Evolutionary conservation across 2,113 vertebrate species (phyloP), one percentile per base, ranked within the genome.

Genomic region (Pteropus alecto): DNA sequence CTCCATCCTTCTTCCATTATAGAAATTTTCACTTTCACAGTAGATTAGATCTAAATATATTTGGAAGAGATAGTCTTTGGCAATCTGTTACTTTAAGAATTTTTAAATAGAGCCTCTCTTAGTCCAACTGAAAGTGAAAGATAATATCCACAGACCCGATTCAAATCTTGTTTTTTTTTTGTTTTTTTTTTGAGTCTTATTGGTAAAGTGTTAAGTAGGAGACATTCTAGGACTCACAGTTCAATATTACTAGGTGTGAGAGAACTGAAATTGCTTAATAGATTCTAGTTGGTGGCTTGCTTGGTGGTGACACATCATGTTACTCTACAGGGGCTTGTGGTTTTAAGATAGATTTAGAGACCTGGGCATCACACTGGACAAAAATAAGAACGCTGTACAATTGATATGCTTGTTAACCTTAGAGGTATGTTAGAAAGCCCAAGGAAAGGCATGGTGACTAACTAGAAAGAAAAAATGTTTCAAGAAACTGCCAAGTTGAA

Each of bases 401-500:
- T 18, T 12, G 35, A 77, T 81, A 41, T 0, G 24, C 88, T 95
- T 8, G 0, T 97, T 97, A 51, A 76, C 60, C 86, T 35, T 54
- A 51, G 33, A 96, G 65, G 63, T 46, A 82, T 13, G 5, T 26
- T 74, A 96, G 79, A 60, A 51, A 76, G 67, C 14, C 78, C 85
- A 91, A 95, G 71, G 92, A 88, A 58, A 30, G 13, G 5, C 88
- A 5, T 38, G 35, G 41, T 73, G 78, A 35, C 92, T 79, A 41
- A 35, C 38, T 89, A 82, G 60, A 78, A 60, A 90, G 77, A 90
- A 74, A 94, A 82, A 93, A 54, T 2, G 35, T 94, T 89, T 95
- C 71, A 48, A 87, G 35, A 61, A 97, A 90, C 6, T 79, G 0
- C 24, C 35, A 94, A 79, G 92, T 77, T 24, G 88, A 96, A 98